A percentile compares a stretch with the other conserved stretches of the same genome.
Evolutionary conservation across 1,140 invertebrate species (phyloP).

Genomic region (Ditylenchus dipsaci): DNA sequence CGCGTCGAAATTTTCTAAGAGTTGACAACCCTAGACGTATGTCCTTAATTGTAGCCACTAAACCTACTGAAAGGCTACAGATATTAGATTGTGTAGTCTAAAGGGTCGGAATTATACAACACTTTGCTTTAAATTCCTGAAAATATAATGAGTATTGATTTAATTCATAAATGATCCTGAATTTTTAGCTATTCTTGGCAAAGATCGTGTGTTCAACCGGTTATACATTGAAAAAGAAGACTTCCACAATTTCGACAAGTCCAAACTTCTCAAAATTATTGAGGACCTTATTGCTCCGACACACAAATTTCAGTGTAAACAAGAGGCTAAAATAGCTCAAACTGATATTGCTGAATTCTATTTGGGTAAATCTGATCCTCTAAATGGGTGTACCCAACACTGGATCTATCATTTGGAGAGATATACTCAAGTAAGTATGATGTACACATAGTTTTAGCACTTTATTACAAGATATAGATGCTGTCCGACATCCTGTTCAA

Average conservation of each 20-base stretch:
- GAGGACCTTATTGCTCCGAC: constrained; percentile 15
- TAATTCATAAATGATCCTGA: too few relatives aligned
- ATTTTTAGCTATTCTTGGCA: constrained; percentile 11
- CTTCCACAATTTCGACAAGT: constrained; percentile 13
- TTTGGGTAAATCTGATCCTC: constrained; percentile 1
- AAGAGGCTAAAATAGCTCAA: background rate
- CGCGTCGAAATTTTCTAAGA: too few relatives aligned
- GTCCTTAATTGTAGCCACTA: too few relatives aligned
- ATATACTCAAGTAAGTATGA: constrained; percentile 28
- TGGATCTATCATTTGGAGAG: constrained; percentile 10
- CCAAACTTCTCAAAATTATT: constrained; percentile 5
- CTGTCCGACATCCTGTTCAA: constrained; percentile 37
- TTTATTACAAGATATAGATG: constrained; percentile 15
- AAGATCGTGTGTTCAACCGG: constrained; percentile 23
- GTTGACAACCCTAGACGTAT: too few relatives aligned
- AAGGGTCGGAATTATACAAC: too few relatives aligned
- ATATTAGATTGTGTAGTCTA: too few relatives aligned
- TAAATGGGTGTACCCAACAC: constrained; percentile 6
- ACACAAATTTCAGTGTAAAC: constrained; percentile 2
- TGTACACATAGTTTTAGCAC: background rate
- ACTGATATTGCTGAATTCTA: constrained; percentile 25
- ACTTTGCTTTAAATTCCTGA: too few relatives aligned
- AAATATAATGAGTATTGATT: too few relatives aligned
- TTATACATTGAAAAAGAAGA: constrained; percentile 16
- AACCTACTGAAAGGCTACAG: too few relatives aligned